These are phyloP conservation scores for Tetragonula carbonaria DNA, from an alignment of 2,888 invertebrate genomes.

Conservation along the genomic window DNA sequence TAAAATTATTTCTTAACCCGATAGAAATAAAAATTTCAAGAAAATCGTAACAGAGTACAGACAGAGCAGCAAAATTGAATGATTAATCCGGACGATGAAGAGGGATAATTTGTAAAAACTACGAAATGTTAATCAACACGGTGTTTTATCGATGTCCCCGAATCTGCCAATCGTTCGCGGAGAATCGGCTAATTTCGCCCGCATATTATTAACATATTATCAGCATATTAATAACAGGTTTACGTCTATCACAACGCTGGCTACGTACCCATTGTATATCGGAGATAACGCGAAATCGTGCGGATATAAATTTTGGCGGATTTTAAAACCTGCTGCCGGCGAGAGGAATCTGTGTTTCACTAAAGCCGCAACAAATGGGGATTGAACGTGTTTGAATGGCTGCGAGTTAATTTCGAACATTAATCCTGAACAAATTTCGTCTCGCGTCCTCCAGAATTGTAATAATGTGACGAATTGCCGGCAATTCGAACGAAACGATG, in stretches of 20 bases:
- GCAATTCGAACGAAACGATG: neutral
- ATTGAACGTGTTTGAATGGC: conserved; percentile 4
- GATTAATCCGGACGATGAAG: neutral
- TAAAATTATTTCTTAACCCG: neutral
- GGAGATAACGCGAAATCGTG: conserved; percentile 39
- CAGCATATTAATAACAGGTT: conserved; percentile 55
- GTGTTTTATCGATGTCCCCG: conserved; percentile 6
- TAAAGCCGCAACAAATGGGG: conserved; percentile 8
- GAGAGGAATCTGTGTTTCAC: neutral
- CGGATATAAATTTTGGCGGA: conserved; percentile 20
- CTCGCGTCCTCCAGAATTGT: neutral
- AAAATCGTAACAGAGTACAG: neutral
- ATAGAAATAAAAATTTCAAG: too few species aligned
- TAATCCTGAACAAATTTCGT: conserved; percentile 4
- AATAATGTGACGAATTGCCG: neutral
- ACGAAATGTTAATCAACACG: conserved; percentile 32
- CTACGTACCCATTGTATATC: conserved; percentile 22
- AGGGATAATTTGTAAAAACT: neutral
- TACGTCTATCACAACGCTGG: conserved; percentile 41
- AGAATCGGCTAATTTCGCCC: conserved; percentile 39
- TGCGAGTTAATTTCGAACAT: conserved; percentile 12
- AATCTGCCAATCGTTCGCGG: conserved; percentile 11
- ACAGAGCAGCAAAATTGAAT: too few species aligned
- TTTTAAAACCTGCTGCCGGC: conserved; percentile 29
- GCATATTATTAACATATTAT: neutral